These are phyloP conservation scores for Drosophila quinaria DNA, from an alignment of 2,888 invertebrate species.

Conservation along the genomic window DNA sequence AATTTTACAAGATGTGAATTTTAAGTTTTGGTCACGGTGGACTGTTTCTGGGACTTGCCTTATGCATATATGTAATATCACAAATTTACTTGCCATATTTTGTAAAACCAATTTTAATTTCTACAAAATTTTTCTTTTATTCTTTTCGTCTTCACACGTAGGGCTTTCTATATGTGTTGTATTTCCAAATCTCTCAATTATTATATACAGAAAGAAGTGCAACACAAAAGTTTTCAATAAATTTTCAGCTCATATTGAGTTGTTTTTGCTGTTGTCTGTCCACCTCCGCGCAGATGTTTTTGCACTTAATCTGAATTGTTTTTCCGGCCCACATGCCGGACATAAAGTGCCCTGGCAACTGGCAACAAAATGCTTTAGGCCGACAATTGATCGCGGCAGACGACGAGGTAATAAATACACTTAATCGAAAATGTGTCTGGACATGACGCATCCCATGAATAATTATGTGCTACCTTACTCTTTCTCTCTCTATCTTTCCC, in stretches of 20 bases:
- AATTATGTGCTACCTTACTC: conserved; percentile 28
- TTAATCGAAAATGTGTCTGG: conserved; percentile 39
- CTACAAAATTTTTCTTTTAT: neutral
- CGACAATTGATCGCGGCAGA: conserved; percentile 32
- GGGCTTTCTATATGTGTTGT: neutral
- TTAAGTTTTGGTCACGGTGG: no score
- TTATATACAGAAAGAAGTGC: neutral
- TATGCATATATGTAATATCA: no score
- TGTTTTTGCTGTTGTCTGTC: conserved; percentile 32
- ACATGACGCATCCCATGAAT: conserved; percentile 43
- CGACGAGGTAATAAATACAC: conserved; percentile 18
- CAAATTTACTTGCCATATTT: no score
- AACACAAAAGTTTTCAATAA: neutral
- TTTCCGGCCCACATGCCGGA: conserved; percentile 59
- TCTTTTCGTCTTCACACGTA: neutral
- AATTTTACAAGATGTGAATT: no score
- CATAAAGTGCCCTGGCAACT: conserved; percentile 50
- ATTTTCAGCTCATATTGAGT: conserved; percentile 6
- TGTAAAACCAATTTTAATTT: no score
- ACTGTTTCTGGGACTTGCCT: no score
- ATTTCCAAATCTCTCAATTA: neutral
- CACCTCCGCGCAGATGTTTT: conserved; percentile 62
- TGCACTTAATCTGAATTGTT: conserved; percentile 60
- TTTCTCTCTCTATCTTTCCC: neutral
- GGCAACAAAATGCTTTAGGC: conserved; percentile 16